Base-by-base conservation (phyloP, 1,140 invertebrate species). In the Ridgeia piscesae region DNA sequence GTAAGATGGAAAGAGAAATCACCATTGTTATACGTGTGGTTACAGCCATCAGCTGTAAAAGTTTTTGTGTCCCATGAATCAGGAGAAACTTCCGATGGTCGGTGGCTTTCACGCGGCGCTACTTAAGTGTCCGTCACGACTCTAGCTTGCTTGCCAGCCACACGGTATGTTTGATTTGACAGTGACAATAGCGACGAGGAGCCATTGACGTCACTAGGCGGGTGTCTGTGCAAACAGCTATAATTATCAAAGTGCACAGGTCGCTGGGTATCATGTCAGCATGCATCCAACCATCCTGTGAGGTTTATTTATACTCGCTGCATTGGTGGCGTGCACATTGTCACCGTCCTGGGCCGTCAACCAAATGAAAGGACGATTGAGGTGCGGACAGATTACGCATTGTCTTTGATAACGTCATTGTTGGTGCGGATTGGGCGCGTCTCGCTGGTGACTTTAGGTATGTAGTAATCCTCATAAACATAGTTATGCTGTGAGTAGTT, bases 161-260 rank as follows among this genome's bases (percentile, higher is more conserved):
- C 58, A 17, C 27, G 58, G 17, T 31, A 21, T 77, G 58, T 77
- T 77, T 77, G 58, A 77, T 77, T 77, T 77, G 58, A 77, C 58
- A 77, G 58, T 2, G 58, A 77, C 58, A 77, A 77, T 77, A 21
- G 17, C 58, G 58, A 77, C 27, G 58, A 77, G 58, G 8, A 77
- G 6, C 11, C 58, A 77, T 77, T 77, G 58, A 77, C 58, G 58
- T 77, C 58, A 77, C 58, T 27, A 17, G 58, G 58, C 58, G 58
- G 58, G 58, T 31, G 27, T 27, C 58, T 77, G 58, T 77, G 27
- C 58, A 77, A 77, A 77, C 58, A 77, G 58, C 58, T 77, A 77
- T 77, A 77, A 77, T 77, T 77, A 77, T 77, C 58, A 77, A 77
- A 77, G 58, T 77, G 58, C 58, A 77, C 58, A 42, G 58, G 58